A percentile compares a stretch with the other conserved stretches of the same genome.
phyloP scores from a whole-genome alignment of 2,113 vertebrate genomes.

The Xiphophorus hellerii region DNA sequence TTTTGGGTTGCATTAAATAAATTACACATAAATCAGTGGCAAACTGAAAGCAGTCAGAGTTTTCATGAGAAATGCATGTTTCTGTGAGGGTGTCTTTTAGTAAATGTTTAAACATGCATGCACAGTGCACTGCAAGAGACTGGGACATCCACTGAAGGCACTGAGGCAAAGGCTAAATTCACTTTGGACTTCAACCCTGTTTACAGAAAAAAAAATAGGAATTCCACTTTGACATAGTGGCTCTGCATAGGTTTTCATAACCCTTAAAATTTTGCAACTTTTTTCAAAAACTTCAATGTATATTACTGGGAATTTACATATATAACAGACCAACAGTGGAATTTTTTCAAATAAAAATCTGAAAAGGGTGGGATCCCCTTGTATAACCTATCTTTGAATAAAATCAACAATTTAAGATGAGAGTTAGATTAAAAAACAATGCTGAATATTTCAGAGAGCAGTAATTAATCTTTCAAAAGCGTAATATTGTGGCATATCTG shows the following conservation, averaged over 20 bases:
- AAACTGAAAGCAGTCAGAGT: not conserved
- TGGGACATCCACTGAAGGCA: not conserved
- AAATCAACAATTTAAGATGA: too few species aligned
- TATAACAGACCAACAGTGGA: too few species aligned
- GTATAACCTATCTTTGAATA: too few species aligned
- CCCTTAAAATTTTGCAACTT: not conserved
- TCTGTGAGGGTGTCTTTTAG: not conserved
- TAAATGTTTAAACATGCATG: constrained; percentile 25
- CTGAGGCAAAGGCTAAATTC: constrained; percentile 5
- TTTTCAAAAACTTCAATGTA: not conserved
- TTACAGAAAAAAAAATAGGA: not conserved
- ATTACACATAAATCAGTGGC: not conserved
- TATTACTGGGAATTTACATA: not conserved
- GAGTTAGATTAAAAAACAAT: too few species aligned
- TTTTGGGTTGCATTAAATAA: constrained; percentile 3
- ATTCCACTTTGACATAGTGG: not conserved
- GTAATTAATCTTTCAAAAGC: too few species aligned
- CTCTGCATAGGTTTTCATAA: too few species aligned
- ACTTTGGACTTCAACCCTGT: not conserved
- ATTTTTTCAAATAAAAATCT: too few species aligned
- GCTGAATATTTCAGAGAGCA: too few species aligned
- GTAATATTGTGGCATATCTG: too few species aligned
- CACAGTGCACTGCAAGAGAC: constrained; percentile 20
- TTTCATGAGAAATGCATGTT: not conserved
- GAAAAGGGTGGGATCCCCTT: too few species aligned